A percentile compares a stretch with the other conserved stretches of the same genome.
Conservation (phyloP, 2,797 vertebrate species). For the Sebastes vulpes region DNA sequence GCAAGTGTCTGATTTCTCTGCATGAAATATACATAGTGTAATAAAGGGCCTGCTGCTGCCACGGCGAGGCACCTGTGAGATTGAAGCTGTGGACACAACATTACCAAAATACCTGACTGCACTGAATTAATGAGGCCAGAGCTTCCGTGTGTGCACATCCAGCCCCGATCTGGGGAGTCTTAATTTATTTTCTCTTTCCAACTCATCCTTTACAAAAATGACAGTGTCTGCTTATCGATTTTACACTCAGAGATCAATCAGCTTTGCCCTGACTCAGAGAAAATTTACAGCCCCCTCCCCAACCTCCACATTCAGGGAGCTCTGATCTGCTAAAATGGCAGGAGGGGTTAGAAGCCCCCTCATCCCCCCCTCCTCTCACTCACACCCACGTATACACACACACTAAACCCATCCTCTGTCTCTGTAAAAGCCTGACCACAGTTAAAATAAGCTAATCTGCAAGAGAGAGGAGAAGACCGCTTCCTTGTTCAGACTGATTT, state of each 20-base stretch:
- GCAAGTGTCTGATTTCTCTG: constrained; percentile 84
- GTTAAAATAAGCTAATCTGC: constrained; percentile 97
- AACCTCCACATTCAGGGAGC: constrained; percentile 69
- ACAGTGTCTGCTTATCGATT: constrained; percentile 99
- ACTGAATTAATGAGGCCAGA: constrained; percentile 91
- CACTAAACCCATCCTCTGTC: constrained; percentile 67
- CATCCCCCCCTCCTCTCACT: neutral
- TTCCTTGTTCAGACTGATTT: constrained; percentile 91
- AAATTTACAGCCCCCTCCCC: constrained; percentile 93
- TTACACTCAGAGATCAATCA: constrained; percentile 99
- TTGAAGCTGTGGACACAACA: constrained; percentile 91
- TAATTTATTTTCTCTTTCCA: constrained; percentile 98
- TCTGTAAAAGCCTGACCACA: constrained; percentile 88
- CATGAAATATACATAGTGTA: constrained; percentile 92
- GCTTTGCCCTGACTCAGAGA: constrained; percentile 97
- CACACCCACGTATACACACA: constrained; percentile 34
- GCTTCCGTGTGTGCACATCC: constrained; percentile 89
- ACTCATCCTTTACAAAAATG: constrained; percentile 99
- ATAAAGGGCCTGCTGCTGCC: constrained; percentile 87
- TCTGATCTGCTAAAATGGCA: constrained; percentile 87
- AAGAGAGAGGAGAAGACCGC: constrained; percentile 86
- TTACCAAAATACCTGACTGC: constrained; percentile 92
- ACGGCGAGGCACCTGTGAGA: constrained; percentile 89
- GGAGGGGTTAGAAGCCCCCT: constrained; percentile 77
- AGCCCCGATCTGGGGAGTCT: constrained; percentile 90